A percentile compares a stretch with the other conserved stretches of the same genome.
These are phyloP conservation scores for Siniperca obscura DNA, from an alignment of 2,797 vertebrate genomes.

Conservation along the genomic window DNA sequence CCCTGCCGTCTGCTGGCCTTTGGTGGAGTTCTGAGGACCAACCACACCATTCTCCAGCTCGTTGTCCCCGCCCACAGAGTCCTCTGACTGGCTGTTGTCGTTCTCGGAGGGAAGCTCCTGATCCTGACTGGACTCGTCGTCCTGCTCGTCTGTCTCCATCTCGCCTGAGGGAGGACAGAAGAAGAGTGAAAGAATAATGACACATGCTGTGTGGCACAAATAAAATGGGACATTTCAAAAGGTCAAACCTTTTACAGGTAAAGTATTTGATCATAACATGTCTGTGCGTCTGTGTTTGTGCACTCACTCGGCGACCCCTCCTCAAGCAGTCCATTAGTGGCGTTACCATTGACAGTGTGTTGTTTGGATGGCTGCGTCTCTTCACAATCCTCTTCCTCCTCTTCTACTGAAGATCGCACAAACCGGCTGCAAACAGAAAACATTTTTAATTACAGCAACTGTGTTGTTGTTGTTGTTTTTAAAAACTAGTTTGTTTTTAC, in stretches of 20 bases:
- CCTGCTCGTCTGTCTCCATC: slow-evolving; percentile 99
- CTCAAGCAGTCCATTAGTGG: slow-evolving; percentile 94
- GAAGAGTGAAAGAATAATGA: neutral
- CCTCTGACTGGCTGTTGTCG: slow-evolving; percentile 98
- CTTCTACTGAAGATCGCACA: slow-evolving; percentile 88
- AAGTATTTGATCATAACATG: neutral
- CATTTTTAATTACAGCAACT: neutral
- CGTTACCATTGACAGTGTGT: slow-evolving; percentile 93
- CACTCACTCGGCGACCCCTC: slow-evolving; percentile 94
- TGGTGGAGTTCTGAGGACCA: slow-evolving; percentile 88
- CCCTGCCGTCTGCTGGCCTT: slow-evolving; percentile 86
- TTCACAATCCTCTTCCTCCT: slow-evolving; percentile 90
- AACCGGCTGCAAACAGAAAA: slow-evolving; percentile 88
- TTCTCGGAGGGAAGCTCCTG: slow-evolving; percentile 98
- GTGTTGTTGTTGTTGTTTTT: neutral
- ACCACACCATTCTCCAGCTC: slow-evolving; percentile 94
- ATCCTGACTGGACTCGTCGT: slow-evolving; percentile 98
- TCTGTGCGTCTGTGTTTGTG: neutral
- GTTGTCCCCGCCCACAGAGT: slow-evolving; percentile 96
- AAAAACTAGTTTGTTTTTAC: neutral
- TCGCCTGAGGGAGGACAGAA: slow-evolving; percentile 84
- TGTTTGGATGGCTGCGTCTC: slow-evolving; percentile 90
- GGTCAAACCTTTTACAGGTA: neutral
- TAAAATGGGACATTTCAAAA: neutral
- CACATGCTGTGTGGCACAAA: neutral